These are phyloP conservation scores for Dexiosoma caninum DNA, from an alignment of 2,888 invertebrate species.

Conservation along the genomic window DNA sequence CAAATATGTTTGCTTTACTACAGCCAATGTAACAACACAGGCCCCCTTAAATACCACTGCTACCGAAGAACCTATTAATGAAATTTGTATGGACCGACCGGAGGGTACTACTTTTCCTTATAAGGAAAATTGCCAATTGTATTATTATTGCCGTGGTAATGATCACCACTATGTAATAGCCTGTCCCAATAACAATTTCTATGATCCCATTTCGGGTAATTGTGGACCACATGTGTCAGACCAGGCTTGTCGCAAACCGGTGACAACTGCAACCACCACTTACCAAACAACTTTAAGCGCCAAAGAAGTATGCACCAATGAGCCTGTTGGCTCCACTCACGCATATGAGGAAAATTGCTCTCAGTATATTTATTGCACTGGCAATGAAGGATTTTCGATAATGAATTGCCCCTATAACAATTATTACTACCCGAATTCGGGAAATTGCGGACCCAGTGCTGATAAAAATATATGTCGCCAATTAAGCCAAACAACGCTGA, in stretches of 20 bases:
- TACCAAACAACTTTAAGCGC: conserved; percentile 9
- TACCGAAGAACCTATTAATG: neutral
- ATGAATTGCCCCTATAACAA: conserved; percentile 66
- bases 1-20: conserved; percentile 64
- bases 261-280: neutral
- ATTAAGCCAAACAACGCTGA: neutral
- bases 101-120: conserved; percentile 44
- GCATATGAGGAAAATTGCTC: conserved; percentile 65
- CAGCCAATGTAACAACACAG: conserved; percentile 10
- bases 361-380: conserved; percentile 67
- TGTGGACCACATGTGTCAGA: conserved; percentile 67
- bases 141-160: conserved; percentile 66
- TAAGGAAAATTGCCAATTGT: conserved; percentile 57
- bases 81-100: conserved; percentile 37
- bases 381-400: conserved; percentile 57
- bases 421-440: conserved; percentile 67
- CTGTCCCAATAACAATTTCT: conserved; percentile 67
- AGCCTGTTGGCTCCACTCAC: conserved; percentile 60
- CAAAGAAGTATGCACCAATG: conserved; percentile 58
- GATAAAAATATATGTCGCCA: conserved; percentile 51
- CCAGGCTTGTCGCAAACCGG: conserved; percentile 63
- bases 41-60: conserved; percentile 10
- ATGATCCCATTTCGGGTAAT: conserved; percentile 65
- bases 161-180: conserved; percentile 57
- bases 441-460: conserved; percentile 67